Base-by-base conservation (phyloP, 2,113 vertebrate species). In the Bambusicola thoracicus region DNA sequence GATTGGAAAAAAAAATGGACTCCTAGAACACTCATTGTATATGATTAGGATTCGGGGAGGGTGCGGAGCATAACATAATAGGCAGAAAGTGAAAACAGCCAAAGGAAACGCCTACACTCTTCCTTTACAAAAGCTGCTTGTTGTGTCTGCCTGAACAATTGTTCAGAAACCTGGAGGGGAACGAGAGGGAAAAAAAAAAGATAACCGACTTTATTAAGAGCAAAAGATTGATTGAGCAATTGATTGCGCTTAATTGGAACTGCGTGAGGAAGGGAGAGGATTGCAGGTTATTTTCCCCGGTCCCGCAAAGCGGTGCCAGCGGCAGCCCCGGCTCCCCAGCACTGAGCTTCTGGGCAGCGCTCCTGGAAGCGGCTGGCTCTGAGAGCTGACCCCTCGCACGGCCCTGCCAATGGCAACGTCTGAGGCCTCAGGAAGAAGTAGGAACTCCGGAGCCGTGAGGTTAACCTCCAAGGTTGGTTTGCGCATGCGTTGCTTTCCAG, bases 91-190 rank as follows among this genome's bases (percentile, higher is more conserved):
- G 94, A 94, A 96, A 94, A 93, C 69, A 95, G 95, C 91, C 93
- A 96, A 96, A 95, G 94, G 95, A 95, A 95, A 96, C 95, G 89
- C 95, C 96, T 95, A 96, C 88, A 77, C 92, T 97, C 96, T 95
- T 95, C 92, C 94, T 95, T 96, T 85, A 94, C 89, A 95, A 94
- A 95, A 96, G 94, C 86, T 92, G 86, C 85, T 96, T 96, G 93
- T 95, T 96, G 95, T 96, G 96, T 97, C 96, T 97, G 94, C 91
- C 93, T 94, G 89, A 96, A 95, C 94, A 95, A 95, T 95, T 96
- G 94, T 92, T 90, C 43, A 92, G 92, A 95, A 96, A 94, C 81
- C 94, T 94, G 69, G 89, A 96, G 95, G 94, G 88, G 90, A 90
- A 94, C 69, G 85, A 93, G 68, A 58, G 90, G 85, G 94, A 74